phyloP scores from a whole-genome alignment of 2,888 invertebrate species.

The Ceraclea dissimilis region DNA sequence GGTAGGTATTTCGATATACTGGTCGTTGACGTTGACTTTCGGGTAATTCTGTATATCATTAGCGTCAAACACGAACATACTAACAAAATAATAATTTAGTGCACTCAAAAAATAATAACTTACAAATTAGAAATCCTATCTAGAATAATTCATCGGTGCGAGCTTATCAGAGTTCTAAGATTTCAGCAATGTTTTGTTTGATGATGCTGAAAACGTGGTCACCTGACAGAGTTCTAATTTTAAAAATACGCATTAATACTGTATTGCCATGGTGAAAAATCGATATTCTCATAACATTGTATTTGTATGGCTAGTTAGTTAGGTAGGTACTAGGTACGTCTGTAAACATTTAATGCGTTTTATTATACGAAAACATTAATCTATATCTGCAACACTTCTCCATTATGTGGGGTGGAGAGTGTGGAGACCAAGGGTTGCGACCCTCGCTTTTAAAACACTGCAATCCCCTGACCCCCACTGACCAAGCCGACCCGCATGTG shows the following conservation, averaged over 20 bases:
- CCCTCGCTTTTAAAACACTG: constrained; percentile 24
- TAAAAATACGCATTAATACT: neutral
- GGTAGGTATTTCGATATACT: too few relatives aligned
- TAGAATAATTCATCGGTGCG: too few relatives aligned
- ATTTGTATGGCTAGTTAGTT: neutral
- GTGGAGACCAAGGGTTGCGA: constrained; percentile 10
- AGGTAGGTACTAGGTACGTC: constrained; percentile 9
- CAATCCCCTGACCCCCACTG: constrained; percentile 22
- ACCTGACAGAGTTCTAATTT: constrained; percentile 1
- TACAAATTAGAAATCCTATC: too few relatives aligned
- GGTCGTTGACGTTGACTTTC: too few relatives aligned
- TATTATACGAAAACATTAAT: constrained; percentile 25
- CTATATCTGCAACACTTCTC: constrained; percentile 22
- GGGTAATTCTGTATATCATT: too few relatives aligned
- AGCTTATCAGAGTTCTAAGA: too few relatives aligned
- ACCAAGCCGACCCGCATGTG: constrained; percentile 26
- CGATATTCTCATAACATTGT: constrained; percentile 19
- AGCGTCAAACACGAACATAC: too few relatives aligned
- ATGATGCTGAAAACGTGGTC: too few relatives aligned
- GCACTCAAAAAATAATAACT: too few relatives aligned
- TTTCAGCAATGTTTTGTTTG: too few relatives aligned
- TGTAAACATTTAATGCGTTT: constrained; percentile 21
- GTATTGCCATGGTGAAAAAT: constrained; percentile 19
- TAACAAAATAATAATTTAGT: too few relatives aligned
- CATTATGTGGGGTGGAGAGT: constrained; percentile 13